Evolutionary conservation across 2,888 invertebrate species (phyloP), one percentile per base, ranked within the genome.

Genomic region (Cosmia pyralina): DNA sequence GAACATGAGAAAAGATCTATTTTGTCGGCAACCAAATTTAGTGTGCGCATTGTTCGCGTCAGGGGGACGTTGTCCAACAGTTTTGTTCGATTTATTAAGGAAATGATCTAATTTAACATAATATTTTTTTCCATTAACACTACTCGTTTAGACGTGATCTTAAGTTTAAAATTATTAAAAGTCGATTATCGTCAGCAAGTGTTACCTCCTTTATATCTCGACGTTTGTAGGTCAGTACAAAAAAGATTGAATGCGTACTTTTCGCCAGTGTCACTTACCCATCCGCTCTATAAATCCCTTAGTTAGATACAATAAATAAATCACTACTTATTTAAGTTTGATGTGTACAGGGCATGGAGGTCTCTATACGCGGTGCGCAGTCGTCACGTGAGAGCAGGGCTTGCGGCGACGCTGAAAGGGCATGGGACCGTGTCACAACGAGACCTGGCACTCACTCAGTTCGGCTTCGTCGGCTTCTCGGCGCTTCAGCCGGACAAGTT

Each of bases 391-490:
- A 95, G 96, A 2, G 97, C 97, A 0, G 97, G 97, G 57, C 94
- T 96, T 34, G 92, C 94, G 0, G 92, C 96, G 17, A 93, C 92
- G 71, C 64, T 90, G 4, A 92, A 92, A 93, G 95, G 96, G 10
- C 84, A 95, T 4, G 97, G 97, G 0, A 94, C 96, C 53, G 97
- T 98, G 52, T 97, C 97, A 0, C 99, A 99, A 91, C 97, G 97
- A 82, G 98, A 99, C 90, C 97, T 99, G 97, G 98, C 98, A 0
- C 91, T 99, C 15, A 98, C 99, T 0, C 98, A 98, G 92, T 98
- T 98, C 90, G 98, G 98, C 5, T 99, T 99, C 90, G 97, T 99
- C 89, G 99, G 98, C 0, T 97, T 97, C 83, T 95, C 97, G 0
- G 90, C 98, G 0, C 89, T 98, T 8, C 97, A 97, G 67, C 96